Base-by-base conservation (phyloP, 1,140 invertebrate genomes). In the Drosophila orosa region DNA sequence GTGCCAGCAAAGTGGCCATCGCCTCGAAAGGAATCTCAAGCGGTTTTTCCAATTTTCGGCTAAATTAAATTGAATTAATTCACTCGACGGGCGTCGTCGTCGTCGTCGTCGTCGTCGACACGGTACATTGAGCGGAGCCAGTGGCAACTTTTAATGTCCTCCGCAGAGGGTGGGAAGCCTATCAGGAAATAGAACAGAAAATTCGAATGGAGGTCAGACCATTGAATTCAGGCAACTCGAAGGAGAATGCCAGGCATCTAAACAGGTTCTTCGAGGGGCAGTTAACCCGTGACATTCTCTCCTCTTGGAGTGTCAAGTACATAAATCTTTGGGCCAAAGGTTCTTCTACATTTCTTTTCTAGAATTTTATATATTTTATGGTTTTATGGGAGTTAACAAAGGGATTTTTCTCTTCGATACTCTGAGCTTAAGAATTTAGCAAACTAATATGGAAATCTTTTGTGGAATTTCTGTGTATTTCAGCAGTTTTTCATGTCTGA, bases 51-150 rank as follows among this genome's bases (percentile, higher is more conserved):
- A 85, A 85, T 85, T 85, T 85, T 85, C 81, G 65, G 68, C 81
- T 87, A 85, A 85, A 85, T 85, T 84, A 84, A 85, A 86, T 87
- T 78, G 60, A 85, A 86, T 87, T 78, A 82, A 86, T 86, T 82
- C 78, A 87, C 79, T 86, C 61, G 33, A 74, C 67, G 59, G 31
- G 35, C 65, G 45, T 48, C 25, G 44, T n/a, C 29, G 29, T 31
- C 29, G 27, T 29, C 22, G 42, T 65, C 58, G 48, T 31, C 29
- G 27, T 29, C 22, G 42, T 65, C 58, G 48, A 33, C 50, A 86
- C 78, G 74, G 73, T 86, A 84, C 82, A 86, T 84, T 84, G 71
- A 78, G 60, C 71, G 57, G 55, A 42, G 56, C 24, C 71, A 74
- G 40, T 52, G 47, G 68, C 69, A 39, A 74, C 67, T 74, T 72